Conservation (phyloP, 2,888 invertebrate species). For the Apoda limacodes region DNA sequence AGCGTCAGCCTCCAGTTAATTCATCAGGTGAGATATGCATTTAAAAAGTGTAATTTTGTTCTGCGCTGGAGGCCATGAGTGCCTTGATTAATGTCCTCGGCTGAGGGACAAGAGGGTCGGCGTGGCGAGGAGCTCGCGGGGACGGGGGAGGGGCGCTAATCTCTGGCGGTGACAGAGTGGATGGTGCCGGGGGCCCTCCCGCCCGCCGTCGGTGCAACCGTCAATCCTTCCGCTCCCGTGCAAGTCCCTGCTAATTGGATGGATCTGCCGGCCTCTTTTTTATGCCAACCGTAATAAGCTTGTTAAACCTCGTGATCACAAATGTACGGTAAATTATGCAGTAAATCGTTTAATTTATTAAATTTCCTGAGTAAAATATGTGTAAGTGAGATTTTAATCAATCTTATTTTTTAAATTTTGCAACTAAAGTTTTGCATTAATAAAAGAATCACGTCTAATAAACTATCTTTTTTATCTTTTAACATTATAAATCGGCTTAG, state of each 20-base stretch:
- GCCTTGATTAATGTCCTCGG: conserved; percentile 32
- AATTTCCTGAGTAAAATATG: too few relatives aligned
- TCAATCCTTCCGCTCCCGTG: conserved; percentile 3
- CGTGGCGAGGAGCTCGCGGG: conserved; percentile 6
- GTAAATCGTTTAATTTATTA: too few relatives aligned
- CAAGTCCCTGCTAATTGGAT: not conserved
- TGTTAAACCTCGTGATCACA: too few relatives aligned
- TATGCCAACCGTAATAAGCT: too few relatives aligned
- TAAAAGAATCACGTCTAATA: too few relatives aligned
- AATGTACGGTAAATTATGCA: too few relatives aligned
- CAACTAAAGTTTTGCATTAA: too few relatives aligned
- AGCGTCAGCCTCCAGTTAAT: too few relatives aligned
- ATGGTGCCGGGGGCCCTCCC: conserved; percentile 5
- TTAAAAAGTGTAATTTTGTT: conserved; percentile 32
- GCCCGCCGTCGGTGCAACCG: conserved; percentile 1
- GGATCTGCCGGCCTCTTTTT: not conserved
- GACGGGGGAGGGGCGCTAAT: conserved; percentile 17
- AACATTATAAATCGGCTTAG: too few relatives aligned
- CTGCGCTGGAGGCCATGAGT: conserved; percentile 20
- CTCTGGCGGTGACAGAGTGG: conserved; percentile 28
- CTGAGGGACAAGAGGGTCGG: conserved; percentile 4
- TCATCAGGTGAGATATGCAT: conserved; percentile 30
- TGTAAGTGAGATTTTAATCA: too few relatives aligned
- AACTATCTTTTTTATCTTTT: too few relatives aligned
- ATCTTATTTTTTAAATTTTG: too few relatives aligned